Base-by-base conservation (phyloP, 1,140 invertebrate species). In the Drosophila auraria region DNA sequence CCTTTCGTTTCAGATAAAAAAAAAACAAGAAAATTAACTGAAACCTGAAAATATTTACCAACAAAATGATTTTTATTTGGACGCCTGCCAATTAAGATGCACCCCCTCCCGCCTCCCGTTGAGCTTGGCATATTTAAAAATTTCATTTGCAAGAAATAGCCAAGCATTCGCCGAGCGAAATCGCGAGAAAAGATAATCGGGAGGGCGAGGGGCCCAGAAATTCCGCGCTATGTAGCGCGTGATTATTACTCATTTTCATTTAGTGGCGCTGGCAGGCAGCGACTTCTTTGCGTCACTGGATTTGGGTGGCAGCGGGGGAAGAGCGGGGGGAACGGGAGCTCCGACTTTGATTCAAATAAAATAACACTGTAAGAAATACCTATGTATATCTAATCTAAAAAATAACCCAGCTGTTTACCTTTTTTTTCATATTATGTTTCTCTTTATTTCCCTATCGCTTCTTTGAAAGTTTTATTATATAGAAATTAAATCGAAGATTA, bases 191-290 rank as follows among this genome's bases (percentile, higher is more conserved):
- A 49, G 27, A 30, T 30, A 38, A 49, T 44, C 20, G 33, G n/a
- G 20, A 20, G 17, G 8, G 3, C 23, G 25, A 14, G 15, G 11
- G 49, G 36, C 9, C 20, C 15, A 11, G 17, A 63, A 56, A 54
- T 60, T 44, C 54, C 54, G 54, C 45, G 63, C 56, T 49, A 47
- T 59, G 42, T 62, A 45, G 63, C 75, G 74, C 75, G 75, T 78
- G 75, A 78, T 78, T 78, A 78, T 78, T 78, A 78, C 74, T 78
- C 75, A 78, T 78, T 78, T 78, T 78, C 75, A 78, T 78, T 78
- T 78, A 27, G 76, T 60, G 57, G 42, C 74, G 57, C 49, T 60
- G 75, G 53, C n/a, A 20, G 74, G 12, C 49, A 51, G 33, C 73
- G 72, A 49, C 51, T 62, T 78, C 75, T 78, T 62, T 70, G 65